Conservation (phyloP, 2,888 invertebrate genomes). For the Agriopis leucophaearia region DNA sequence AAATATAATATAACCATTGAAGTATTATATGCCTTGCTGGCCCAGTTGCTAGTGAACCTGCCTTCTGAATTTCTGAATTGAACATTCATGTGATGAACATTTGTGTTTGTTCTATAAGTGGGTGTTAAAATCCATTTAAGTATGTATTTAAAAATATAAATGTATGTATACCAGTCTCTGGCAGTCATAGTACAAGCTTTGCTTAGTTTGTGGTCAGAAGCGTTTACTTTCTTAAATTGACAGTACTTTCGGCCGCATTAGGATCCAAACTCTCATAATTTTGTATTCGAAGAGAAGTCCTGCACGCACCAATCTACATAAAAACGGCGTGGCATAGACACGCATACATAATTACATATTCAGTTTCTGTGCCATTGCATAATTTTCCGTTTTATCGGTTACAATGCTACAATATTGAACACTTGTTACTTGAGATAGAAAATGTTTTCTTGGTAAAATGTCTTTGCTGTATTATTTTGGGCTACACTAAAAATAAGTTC, state of each 20-base stretch:
- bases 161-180: no score
- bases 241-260: neutral
- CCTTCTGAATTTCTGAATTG: no score
- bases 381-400: constrained; percentile 15
- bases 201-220: no score
- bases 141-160: no score
- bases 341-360: constrained; percentile 29
- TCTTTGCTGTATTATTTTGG: neutral
- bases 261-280: constrained; percentile 14
- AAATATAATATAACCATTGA: no score
- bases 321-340: constrained; percentile 15
- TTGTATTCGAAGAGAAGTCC: constrained; percentile 15
- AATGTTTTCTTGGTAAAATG: neutral
- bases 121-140: no score
- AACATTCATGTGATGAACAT: no score
- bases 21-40: no score
- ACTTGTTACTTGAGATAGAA: constrained; percentile 16
- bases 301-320: constrained; percentile 32
- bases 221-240: constrained; percentile 11
- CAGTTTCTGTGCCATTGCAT: constrained; percentile 27
- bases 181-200: no score
- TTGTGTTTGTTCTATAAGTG: no score
- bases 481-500: no score
- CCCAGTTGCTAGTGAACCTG: no score
- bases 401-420: constrained; percentile 14